phyloP scores from a whole-genome alignment of 2,113 vertebrate species.

The Odontophorus gujanensis region DNA sequence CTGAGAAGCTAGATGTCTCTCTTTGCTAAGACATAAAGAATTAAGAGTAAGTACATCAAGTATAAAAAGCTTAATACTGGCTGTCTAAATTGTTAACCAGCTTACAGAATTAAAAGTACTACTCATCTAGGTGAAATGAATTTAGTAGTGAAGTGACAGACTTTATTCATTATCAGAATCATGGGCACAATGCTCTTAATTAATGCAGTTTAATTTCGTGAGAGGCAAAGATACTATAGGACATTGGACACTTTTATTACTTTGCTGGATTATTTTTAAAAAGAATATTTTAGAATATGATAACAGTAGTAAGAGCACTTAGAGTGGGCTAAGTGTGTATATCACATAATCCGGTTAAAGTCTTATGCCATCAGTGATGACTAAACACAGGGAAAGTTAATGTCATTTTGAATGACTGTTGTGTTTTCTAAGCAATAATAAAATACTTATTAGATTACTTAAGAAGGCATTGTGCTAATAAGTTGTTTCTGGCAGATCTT shows the following conservation, averaged over 20 bases:
- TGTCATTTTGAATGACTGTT: not conserved
- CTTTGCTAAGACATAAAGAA: not conserved
- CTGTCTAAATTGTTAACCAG: not conserved
- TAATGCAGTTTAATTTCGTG: not conserved
- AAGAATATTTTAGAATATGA: not conserved
- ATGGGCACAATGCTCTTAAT: not conserved
- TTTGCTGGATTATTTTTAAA: conserved; percentile 19
- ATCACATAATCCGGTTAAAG: not conserved
- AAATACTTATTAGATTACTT: not conserved
- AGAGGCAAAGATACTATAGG: not conserved
- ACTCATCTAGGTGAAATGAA: not conserved
- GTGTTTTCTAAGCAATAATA: not conserved
- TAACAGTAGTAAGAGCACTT: not conserved
- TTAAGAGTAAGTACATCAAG: not conserved
- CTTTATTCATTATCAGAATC: not conserved
- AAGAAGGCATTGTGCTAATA: not conserved
- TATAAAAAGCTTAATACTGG: not conserved
- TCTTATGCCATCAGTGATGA: not conserved
- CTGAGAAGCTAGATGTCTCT: not conserved
- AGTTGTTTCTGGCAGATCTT: not conserved
- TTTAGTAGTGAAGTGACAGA: not conserved
- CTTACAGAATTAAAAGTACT: not conserved
- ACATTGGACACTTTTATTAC: not conserved
- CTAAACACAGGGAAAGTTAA: not conserved
- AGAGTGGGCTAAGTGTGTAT: not conserved